Evolutionary conservation across 2,888 invertebrate species (phyloP).

Genomic region (Hemithea aestivaria): DNA sequence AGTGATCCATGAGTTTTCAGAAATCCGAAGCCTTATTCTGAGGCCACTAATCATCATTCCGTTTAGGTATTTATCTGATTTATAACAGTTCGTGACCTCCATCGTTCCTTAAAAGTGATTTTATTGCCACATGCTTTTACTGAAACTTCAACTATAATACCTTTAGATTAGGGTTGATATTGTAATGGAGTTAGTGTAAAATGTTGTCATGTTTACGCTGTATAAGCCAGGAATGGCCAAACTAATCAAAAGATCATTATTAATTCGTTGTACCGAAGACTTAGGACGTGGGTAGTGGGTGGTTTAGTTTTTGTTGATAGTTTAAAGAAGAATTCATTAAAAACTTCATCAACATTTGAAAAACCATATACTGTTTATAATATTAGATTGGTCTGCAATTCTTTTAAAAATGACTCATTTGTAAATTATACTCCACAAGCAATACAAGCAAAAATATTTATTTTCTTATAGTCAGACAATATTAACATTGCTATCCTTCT

Average conservation of each 20-base stretch:
- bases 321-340: slow-evolving; percentile 12
- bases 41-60: slow-evolving; percentile 43
- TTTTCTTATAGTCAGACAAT: too few species aligned
- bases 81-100: slow-evolving; percentile 64
- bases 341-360: too few species aligned
- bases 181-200: slow-evolving; percentile 30
- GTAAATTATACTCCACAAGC: too few species aligned
- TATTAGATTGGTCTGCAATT: too few species aligned
- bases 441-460: too few species aligned
- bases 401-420: too few species aligned
- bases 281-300: slow-evolving; percentile 30
- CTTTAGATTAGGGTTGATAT: slow-evolving; percentile 40
- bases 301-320: slow-evolving; percentile 15
- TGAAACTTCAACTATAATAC: slow-evolving; percentile 45
- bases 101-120: slow-evolving; percentile 66
- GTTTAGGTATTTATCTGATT: slow-evolving; percentile 63
- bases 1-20: slow-evolving; percentile 1
- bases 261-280: slow-evolving; percentile 40
- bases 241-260: slow-evolving; percentile 66
- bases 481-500: too few species aligned
- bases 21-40: slow-evolving; percentile 19
- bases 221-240: slow-evolving; percentile 62
- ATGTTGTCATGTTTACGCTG: slow-evolving; percentile 63
- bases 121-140: slow-evolving; percentile 48
- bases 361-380: too few species aligned